Base-by-base conservation (phyloP, 2,888 invertebrate species). In the Caenorhabditis sp. region DNA sequence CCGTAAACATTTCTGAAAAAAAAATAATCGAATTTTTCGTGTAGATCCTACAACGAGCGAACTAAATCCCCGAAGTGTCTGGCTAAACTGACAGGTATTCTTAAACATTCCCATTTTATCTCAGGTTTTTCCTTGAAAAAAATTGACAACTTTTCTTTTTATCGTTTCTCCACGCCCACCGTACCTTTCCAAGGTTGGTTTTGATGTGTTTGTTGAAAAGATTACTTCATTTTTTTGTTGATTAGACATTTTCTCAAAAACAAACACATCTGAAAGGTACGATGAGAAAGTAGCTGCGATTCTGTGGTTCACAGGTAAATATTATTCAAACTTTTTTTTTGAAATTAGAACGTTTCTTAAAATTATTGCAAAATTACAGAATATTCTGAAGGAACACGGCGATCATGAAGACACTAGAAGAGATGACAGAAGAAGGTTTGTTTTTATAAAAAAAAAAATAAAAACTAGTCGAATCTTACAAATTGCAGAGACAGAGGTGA, bases 371-470 rank as follows among this genome's bases (percentile, higher is more conserved):
- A n/a, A n/a, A 59, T 68, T 75, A 58, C 65, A 75, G 75, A 67
- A 70, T 6, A 60, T 58, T 36, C 12, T 75, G 19, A 75, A 67
- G 23, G 23, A 67, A 43, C n/a, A 65, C 0, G 69, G 65, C 2
- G 69, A 67, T 36, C 67, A 60, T 12, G 75, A 74, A 23, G 69
- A 66, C 12, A 31, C 55, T 0, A 54, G 19, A 60, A 24, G 73
- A 51, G 66, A 73, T n/a, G 66, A 65, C 8, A 49, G 73, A 8
- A 62, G 69, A 65, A 73, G 55, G 72, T 73, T 24, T 3, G n/a
- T 24, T 58, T 67, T 55, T 54, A 1, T 4, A 24, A 24, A 57
- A 58, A 36, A 55, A 55, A 27, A 6, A 53, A 23, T 23, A 21
- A 53, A 23, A 23, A n/a, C 31, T 31, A 10, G 31, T 8, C 26